Percentiles rank a stretch among this genome's conserved stretches.
Evolutionary conservation across 2,113 vertebrate species (phyloP).

Genomic region (Saccopteryx leptura): DNA sequence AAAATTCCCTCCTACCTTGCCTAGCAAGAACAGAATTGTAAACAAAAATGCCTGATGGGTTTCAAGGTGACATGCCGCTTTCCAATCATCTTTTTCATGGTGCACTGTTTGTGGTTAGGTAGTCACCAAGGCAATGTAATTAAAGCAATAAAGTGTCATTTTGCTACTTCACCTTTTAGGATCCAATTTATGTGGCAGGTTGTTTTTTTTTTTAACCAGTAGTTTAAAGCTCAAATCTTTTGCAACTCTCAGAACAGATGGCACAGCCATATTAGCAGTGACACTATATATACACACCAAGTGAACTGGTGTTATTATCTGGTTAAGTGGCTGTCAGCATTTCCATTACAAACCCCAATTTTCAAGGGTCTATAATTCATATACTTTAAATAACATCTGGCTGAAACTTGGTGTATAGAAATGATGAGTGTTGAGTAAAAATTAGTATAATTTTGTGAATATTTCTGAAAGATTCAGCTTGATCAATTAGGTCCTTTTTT

Average conservation of each 20-base stretch:
- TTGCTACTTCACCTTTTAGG: slow-evolving; percentile 81
- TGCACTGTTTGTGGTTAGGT: background rate
- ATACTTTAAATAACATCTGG: slow-evolving; percentile 85
- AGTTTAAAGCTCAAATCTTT: slow-evolving; percentile 77
- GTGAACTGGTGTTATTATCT: slow-evolving; percentile 83
- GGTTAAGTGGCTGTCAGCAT: slow-evolving; percentile 85
- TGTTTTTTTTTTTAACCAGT: slow-evolving; percentile 77
- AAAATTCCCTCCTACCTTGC: slow-evolving; percentile 44
- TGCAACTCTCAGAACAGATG: slow-evolving; percentile 86
- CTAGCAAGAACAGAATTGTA: slow-evolving; percentile 47
- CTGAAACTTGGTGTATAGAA: slow-evolving; percentile 78
- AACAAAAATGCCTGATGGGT: slow-evolving; percentile 72
- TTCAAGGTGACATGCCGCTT: slow-evolving; percentile 74
- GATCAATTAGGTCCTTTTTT: slow-evolving; percentile 69
- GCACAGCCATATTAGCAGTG: slow-evolving; percentile 83
- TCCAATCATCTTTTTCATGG: slow-evolving; percentile 66
- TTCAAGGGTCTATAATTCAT: slow-evolving; percentile 84
- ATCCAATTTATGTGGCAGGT: slow-evolving; percentile 66
- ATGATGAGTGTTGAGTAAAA: slow-evolving; percentile 84
- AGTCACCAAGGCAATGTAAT: slow-evolving; percentile 61
- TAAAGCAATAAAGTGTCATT: slow-evolving; percentile 72
- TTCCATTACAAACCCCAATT: slow-evolving; percentile 81
- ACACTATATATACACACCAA: slow-evolving; percentile 76
- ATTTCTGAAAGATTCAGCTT: slow-evolving; percentile 80
- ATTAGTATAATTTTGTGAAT: slow-evolving; percentile 84